Percentiles rank a stretch among this genome's conserved stretches.
phyloP scores from a whole-genome alignment of 2,797 vertebrate species.

The Sciurus carolinensis region DNA sequence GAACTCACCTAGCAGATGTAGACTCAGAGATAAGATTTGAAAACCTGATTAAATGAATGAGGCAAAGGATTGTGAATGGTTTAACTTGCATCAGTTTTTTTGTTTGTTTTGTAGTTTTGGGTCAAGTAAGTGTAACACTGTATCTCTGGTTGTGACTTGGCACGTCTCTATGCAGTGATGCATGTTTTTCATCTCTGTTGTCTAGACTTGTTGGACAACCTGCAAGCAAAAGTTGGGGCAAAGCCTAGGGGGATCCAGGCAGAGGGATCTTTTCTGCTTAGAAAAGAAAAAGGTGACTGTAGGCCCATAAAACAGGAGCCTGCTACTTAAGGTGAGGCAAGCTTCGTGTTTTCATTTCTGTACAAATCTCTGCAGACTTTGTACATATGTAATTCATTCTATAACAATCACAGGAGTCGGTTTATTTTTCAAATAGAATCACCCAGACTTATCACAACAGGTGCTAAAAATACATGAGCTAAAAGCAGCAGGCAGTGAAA shows the following conservation, averaged over 20 bases:
- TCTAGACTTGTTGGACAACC: not conserved
- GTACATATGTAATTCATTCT: conserved; percentile 24
- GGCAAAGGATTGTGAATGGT: conserved; percentile 8
- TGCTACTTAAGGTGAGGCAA: conserved; percentile 65
- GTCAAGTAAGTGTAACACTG: not conserved
- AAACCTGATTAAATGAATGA: conserved; percentile 4
- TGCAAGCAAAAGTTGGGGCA: not conserved
- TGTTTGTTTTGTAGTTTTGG: not conserved
- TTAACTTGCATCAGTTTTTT: not conserved
- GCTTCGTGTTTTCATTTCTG: conserved; percentile 63
- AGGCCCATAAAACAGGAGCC: conserved; percentile 18
- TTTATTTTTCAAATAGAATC: conserved; percentile 49
- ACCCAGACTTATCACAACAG: not conserved
- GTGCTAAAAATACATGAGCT: not conserved
- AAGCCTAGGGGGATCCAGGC: not conserved
- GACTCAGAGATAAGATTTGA: not conserved
- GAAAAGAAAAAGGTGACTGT: not conserved
- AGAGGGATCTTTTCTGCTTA: conserved; percentile 23
- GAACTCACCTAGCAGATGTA: conserved; percentile 19
- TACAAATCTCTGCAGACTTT: conserved; percentile 55
- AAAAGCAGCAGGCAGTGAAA: not conserved
- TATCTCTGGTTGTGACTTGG: not conserved
- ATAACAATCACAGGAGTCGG: not conserved
- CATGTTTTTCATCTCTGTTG: not conserved
- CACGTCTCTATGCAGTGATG: not conserved